Conservation (phyloP, 2,113 vertebrate genomes). For the Bubalus kerabau region DNA sequence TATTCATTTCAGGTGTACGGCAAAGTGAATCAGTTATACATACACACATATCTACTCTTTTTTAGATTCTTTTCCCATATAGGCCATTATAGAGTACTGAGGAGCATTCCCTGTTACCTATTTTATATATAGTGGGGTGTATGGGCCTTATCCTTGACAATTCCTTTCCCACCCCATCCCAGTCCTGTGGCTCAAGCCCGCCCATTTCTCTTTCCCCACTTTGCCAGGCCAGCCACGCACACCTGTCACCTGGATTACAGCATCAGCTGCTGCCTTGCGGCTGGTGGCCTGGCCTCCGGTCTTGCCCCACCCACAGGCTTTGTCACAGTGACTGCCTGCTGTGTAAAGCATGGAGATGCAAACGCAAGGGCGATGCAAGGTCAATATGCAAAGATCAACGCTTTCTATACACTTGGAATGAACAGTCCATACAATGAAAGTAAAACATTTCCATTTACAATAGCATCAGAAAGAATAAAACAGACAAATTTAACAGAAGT, state of each 20-base stretch:
- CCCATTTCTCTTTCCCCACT: neutral
- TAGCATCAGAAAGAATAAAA: neutral
- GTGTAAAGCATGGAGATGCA: neutral
- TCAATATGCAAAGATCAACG: neutral
- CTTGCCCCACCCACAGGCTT: neutral
- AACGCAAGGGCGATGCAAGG: neutral
- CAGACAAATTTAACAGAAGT: neutral
- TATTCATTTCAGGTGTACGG: neutral
- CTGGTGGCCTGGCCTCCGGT: neutral
- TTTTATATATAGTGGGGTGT: neutral
- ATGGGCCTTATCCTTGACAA: neutral
- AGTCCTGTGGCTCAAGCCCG: neutral
- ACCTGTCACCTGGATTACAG: neutral
- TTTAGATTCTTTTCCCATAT: neutral
- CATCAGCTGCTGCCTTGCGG: no score
- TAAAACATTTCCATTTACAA: neutral
- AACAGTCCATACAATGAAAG: neutral
- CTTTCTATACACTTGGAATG: neutral
- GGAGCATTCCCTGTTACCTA: neutral
- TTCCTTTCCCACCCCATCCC: fast-evolving
- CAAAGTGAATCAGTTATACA: neutral
- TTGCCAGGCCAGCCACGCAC: neutral
- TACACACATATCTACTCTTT: neutral
- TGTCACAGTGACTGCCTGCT: neutral
- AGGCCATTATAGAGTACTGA: neutral